Evolutionary conservation across 2,797 vertebrate species (phyloP), one percentile per base, ranked within the genome.

Genomic region (Tragopan temminckii): DNA sequence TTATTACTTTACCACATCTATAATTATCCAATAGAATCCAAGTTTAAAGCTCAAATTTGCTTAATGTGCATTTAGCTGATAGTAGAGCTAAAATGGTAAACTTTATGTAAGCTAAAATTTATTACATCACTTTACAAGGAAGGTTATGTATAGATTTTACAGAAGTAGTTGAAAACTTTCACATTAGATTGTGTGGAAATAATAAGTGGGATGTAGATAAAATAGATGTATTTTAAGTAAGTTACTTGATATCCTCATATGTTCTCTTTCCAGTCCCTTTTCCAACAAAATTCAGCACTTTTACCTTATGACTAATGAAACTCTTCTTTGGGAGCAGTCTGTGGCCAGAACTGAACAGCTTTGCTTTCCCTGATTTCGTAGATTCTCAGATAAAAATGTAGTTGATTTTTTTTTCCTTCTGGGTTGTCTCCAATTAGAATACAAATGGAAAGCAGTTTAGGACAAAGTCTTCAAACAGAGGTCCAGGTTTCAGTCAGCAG

Each of bases 391-490:
- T 90, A 72, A 95, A 94, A 94, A 84, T 38, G 11, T 4, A 46
- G 18, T 46, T 71, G 45, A 35, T 68, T 58, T 42, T 79, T 46
- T 85, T n/a, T 33, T 62, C 69, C 2, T 16, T 23, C 43, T 66
- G 13, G 11, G 11, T 89, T 93, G 24, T 86, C 52, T 88, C 70
- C 74, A 86, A 71, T 94, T 91, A 91, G 63, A 94, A 81, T 93
- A 69, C 21, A 11, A 86, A 71, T 94, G 75, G 87, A 95, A 95
- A 90, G 52, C 76, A 61, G 69, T 83, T 95, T 74, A 75, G 68
- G 82, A 95, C 90, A 80, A 93, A 94, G 64, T 83, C 69, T 83
- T 97, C 85, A 95, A 95, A 96, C 58, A 84, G 88, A 94, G 29
- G 67, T 93, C 83, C 71, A 90, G 50, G 50, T 62, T 94, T 48